Conservation (phyloP, 1,140 invertebrate genomes). For the Luehdorfia chinensis region DNA sequence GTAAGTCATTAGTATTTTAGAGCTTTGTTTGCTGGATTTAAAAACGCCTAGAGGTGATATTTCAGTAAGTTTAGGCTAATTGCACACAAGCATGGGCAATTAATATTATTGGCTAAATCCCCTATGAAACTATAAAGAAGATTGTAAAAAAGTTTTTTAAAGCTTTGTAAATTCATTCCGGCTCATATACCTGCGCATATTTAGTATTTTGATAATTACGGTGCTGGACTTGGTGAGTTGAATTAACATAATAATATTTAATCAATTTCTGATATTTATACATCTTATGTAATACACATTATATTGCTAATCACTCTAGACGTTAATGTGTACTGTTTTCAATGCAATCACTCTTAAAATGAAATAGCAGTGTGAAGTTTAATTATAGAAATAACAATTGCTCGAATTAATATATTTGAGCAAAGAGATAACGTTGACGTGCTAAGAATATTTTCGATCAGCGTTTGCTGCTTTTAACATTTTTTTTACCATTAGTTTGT, state of each 20-base stretch:
- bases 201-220: constrained; percentile 12
- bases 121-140: neutral
- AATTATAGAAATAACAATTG: no score
- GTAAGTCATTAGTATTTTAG: constrained; percentile 58
- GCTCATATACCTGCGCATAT: constrained; percentile 17
- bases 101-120: constrained; percentile 14
- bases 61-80: constrained; percentile 22
- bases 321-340: no score
- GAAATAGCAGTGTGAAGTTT: no score
- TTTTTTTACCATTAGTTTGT: no score
- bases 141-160: constrained; percentile 4
- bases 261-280: neutral
- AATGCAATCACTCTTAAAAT: no score
- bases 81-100: constrained; percentile 24
- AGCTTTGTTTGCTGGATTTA: constrained; percentile 58
- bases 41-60: constrained; percentile 35
- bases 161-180: constrained; percentile 11
- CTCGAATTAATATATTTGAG: no score
- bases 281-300: no score
- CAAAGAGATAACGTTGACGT: no score
- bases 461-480: no score
- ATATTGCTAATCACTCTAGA: no score
- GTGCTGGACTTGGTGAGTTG: constrained; percentile 10
- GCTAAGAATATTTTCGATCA: no score
- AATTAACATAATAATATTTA: constrained; percentile 3